Percentiles rank a stretch among this genome's conserved stretches.
phyloP scores from a whole-genome alignment of 2,797 vertebrate genomes.

The Denticeps clupeoides region DNA sequence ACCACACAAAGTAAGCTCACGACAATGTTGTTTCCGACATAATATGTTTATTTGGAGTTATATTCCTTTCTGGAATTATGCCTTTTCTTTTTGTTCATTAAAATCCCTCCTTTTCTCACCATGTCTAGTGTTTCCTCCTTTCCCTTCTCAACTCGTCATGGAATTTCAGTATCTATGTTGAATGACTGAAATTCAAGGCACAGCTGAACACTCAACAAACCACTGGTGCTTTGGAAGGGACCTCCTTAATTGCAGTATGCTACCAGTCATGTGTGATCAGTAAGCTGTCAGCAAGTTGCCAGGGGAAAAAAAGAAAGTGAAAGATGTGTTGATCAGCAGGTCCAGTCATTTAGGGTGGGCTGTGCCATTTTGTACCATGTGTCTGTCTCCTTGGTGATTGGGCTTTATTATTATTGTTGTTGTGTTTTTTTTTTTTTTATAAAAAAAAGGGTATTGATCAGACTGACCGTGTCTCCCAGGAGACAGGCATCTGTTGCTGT shows the following conservation, averaged over 20 bases:
- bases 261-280: slow-evolving; percentile 23
- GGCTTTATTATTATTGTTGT: neutral
- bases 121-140: too few relatives aligned
- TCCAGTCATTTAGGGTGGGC: slow-evolving; percentile 9
- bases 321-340: slow-evolving; percentile 19
- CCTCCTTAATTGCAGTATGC: slow-evolving; percentile 23
- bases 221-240: neutral
- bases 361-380: slow-evolving; percentile 12
- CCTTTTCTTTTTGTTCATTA: too few relatives aligned
- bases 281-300: slow-evolving; percentile 28
- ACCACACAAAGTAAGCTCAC: too few relatives aligned
- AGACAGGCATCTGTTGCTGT: slow-evolving; percentile 23
- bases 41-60: neutral
- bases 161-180: neutral
- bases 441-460: slow-evolving; percentile 22
- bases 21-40: neutral
- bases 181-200: neutral
- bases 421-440: too few relatives aligned
- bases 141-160: too few relatives aligned
- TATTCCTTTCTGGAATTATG: neutral
- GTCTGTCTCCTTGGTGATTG: slow-evolving; percentile 29
- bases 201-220: neutral
- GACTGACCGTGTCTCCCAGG: slow-evolving; percentile 20
- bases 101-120: too few relatives aligned
- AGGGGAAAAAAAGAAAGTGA: slow-evolving; percentile 14